Evolutionary conservation across 2,888 invertebrate genomes (phyloP), one percentile per base, ranked within the genome.

Genomic region (Tachina lurida): DNA sequence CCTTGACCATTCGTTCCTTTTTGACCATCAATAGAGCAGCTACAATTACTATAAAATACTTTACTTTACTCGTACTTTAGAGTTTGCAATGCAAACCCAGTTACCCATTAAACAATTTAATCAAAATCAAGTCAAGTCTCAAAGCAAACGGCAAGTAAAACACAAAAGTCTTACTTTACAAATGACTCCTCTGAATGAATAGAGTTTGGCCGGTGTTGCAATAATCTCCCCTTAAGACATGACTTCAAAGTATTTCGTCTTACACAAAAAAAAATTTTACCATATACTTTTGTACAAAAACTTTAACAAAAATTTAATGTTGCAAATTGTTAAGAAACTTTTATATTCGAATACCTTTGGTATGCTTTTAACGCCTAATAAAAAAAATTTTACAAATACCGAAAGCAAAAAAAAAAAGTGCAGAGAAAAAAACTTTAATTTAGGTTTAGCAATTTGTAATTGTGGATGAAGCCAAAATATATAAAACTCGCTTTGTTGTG

Each of bases 311-410:
- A 67, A 65, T 60, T 54, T 73, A 22, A 54, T 80, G 15, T 70
- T 75, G 75, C 60, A 84, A 74, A 78, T 78, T 84, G 56, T 63
- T 84, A 68, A 19, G 22, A 60, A 47, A 75, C 75, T 67, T 80
- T 65, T 84, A 31, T 45, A 39, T 63, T 9, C 41, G 58, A 56
- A 79, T 75, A 71, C 56, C 45, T 71, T 8, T 58, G 31, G 67
- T 52, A 60, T 84, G 75, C 75, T 79, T 75, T 84, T 79, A 79
- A 84, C 84, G 79, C 84, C 75, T 80, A 71, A 84, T 79, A 62
- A 77, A 70, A 79, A 56, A 70, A 12, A 49, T n/a, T 43, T 17
- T 39, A 80, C 47, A 79, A 79, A 54, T 22, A 41, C 17, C 19
- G 17, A 47, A 49, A 47, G 39, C 47, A 54, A 49, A 49, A 39